Conservation (phyloP, 2,888 invertebrate species). For the Pasiphila rectangulata region DNA sequence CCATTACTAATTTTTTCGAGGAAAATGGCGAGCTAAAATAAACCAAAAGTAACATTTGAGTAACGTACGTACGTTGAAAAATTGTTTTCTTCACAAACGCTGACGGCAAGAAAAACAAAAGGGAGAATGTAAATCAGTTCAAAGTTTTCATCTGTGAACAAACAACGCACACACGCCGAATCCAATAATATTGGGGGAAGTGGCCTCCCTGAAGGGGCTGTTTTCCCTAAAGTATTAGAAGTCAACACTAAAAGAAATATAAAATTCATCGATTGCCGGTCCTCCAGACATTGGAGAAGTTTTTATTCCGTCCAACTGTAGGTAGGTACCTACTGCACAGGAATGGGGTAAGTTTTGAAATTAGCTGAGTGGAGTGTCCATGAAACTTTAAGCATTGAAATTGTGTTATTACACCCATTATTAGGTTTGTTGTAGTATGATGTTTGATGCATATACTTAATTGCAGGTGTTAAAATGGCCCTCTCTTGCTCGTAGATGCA, state of each 20-base stretch:
- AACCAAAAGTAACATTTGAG: constrained; percentile 4
- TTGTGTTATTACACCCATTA: not conserved
- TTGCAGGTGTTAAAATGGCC: too few relatives aligned
- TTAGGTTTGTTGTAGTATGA: not conserved
- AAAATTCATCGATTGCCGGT: constrained; percentile 71
- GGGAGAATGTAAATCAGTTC: constrained; percentile 57
- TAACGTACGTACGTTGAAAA: constrained; percentile 8
- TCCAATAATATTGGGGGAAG: constrained; percentile 71
- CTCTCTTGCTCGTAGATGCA: too few relatives aligned
- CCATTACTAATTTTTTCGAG: constrained; percentile 1
- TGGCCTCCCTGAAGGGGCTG: constrained; percentile 60
- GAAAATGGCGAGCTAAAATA: constrained; percentile 2
- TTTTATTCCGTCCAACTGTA: constrained; percentile 15
- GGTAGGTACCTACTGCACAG: not conserved
- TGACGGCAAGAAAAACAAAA: constrained; percentile 34
- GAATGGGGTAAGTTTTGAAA: constrained; percentile 12
- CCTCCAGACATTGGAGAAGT: constrained; percentile 41
- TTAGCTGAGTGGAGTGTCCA: not conserved
- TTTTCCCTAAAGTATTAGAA: constrained; percentile 69
- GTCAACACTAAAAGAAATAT: constrained; percentile 60
- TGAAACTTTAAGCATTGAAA: not conserved
- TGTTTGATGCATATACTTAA: too few relatives aligned
- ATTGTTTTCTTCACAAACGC: constrained; percentile 25
- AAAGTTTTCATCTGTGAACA: constrained; percentile 59
- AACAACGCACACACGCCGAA: constrained; percentile 61